These are phyloP conservation scores for Telmatherina bonti DNA, from an alignment of 2,797 vertebrate species.

Conservation along the genomic window DNA sequence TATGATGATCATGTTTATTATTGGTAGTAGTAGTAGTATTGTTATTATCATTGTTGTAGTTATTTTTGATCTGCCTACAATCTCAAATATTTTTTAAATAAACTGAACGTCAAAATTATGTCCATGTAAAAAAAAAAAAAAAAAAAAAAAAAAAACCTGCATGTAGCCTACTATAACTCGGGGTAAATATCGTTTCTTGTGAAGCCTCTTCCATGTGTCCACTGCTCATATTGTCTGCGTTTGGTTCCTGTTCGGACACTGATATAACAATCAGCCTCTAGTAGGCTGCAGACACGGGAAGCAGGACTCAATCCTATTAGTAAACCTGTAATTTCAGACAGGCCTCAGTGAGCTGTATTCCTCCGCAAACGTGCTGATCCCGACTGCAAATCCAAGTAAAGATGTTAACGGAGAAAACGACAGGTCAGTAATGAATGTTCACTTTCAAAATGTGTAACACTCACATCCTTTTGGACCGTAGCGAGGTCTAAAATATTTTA, in stretches of 20 bases:
- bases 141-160: no score
- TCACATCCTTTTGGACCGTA: neutral
- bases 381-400: neutral
- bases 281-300: slow-evolving; percentile 12
- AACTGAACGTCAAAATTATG: neutral
- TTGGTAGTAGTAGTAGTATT: no score
- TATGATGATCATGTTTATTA: no score
- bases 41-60: no score
- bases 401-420: neutral
- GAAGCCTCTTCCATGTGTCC: slow-evolving; percentile 11
- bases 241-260: neutral
- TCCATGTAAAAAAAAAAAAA: neutral
- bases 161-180: no score
- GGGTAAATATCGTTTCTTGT: neutral
- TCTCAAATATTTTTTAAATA: no score
- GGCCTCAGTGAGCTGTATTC: slow-evolving; percentile 15
- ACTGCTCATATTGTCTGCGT: neutral
- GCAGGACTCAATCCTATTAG: slow-evolving; percentile 29
- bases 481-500: neutral
- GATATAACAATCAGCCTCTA: slow-evolving; percentile 13
- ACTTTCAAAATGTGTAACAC: neutral
- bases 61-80: no score
- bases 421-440: neutral
- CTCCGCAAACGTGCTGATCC: slow-evolving; percentile 20
- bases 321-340: slow-evolving; percentile 32